phyloP scores from a whole-genome alignment of 2,113 vertebrate species.

The Loxodonta africana region DNA sequence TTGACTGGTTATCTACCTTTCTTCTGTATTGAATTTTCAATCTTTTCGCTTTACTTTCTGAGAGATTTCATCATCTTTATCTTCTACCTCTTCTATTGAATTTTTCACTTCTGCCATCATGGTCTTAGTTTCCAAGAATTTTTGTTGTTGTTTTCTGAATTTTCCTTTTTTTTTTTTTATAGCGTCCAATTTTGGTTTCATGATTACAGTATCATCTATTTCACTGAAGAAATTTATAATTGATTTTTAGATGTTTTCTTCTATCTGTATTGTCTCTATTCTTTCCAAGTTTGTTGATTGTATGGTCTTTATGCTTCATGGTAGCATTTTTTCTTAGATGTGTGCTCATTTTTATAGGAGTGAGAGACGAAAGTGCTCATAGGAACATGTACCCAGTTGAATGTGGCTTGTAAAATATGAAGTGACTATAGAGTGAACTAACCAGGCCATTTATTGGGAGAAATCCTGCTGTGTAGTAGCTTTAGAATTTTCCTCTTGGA shows the following conservation, averaged over 20 bases:
- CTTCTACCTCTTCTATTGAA: neutral
- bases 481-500: slow-evolving; percentile 19
- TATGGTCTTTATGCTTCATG: neutral
- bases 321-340: neutral
- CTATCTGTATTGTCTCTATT: neutral
- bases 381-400: neutral
- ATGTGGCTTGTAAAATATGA: neutral
- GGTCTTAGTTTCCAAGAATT: neutral
- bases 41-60: neutral
- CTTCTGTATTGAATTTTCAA: neutral
- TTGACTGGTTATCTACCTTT: neutral
- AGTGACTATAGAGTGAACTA: neutral
- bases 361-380: neutral
- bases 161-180: neutral
- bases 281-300: neutral
- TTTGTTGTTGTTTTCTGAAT: slow-evolving; percentile 26
- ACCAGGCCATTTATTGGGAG: neutral
- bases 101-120: neutral
- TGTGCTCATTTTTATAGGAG: neutral
- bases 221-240: neutral
- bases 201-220: neutral
- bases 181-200: neutral
- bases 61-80: neutral
- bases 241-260: neutral
- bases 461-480: neutral